Conservation (phyloP, 2,888 invertebrate genomes). For the Papilio gigon region DNA sequence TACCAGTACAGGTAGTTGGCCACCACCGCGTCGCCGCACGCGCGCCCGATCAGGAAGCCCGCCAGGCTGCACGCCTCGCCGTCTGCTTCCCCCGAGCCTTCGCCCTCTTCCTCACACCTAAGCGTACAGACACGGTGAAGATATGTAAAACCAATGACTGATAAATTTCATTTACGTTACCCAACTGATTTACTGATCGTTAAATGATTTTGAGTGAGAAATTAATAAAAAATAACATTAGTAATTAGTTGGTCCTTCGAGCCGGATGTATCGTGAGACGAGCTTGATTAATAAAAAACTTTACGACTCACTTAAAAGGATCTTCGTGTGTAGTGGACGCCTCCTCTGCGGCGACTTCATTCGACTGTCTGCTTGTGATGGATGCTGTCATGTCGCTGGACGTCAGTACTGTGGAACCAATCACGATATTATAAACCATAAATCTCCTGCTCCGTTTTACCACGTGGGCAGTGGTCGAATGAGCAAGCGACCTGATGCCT, state of each 20-base stretch:
- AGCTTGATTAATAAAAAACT: neutral
- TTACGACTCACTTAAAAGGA: conserved; percentile 35
- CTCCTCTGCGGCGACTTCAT: conserved; percentile 51
- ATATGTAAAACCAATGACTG: too few relatives aligned
- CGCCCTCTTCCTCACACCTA: conserved; percentile 48
- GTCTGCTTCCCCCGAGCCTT: neutral
- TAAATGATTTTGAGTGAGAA: neutral
- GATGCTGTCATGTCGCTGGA: conserved; percentile 66
- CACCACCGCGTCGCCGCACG: conserved; percentile 92
- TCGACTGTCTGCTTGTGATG: conserved; percentile 57
- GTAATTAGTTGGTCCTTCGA: neutral
- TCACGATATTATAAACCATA: neutral
- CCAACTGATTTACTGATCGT: too few relatives aligned
- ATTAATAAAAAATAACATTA: neutral
- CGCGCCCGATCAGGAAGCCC: conserved; percentile 94
- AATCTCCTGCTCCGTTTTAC: neutral
- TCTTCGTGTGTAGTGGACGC: conserved; percentile 44
- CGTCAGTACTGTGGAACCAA: conserved; percentile 54
- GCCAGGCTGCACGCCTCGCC: conserved; percentile 86
- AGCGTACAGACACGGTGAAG: too few relatives aligned
- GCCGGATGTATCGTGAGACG: neutral
- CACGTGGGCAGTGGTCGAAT: neutral
- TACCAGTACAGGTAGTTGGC: conserved; percentile 99
- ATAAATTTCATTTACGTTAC: too few relatives aligned
- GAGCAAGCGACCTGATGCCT: conserved; percentile 60